Conservation (phyloP, 2,888 invertebrate genomes). For the Plebejus argus region DNA sequence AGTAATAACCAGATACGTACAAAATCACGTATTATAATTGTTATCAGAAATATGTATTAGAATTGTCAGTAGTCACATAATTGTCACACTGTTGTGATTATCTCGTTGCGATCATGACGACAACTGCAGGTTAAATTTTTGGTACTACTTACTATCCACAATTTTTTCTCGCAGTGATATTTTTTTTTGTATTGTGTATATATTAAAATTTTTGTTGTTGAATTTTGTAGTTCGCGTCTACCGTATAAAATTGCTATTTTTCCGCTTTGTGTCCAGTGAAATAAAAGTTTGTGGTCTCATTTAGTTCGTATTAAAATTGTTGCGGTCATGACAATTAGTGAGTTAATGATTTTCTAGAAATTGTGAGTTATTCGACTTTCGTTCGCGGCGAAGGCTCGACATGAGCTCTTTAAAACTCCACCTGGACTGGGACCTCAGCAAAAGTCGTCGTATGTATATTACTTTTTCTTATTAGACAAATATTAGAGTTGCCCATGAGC, state of each 20-base stretch:
- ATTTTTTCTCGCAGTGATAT: neutral
- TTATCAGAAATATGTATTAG: neutral
- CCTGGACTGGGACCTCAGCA: constrained; percentile 23
- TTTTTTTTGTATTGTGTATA: neutral
- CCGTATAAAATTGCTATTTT: neutral
- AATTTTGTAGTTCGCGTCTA: neutral
- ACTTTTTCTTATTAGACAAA: no score
- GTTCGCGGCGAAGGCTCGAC: neutral
- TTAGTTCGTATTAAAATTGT: neutral
- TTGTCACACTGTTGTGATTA: neutral
- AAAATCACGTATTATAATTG: neutral
- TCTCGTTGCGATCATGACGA: neutral
- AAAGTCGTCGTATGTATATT: neutral
- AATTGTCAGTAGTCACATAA: neutral
- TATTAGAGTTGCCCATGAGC: no score
- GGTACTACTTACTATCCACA: neutral
- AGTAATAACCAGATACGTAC: neutral
- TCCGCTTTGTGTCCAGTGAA: neutral
- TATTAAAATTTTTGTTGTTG: neutral
- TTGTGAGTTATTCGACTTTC: neutral
- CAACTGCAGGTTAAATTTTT: neutral
- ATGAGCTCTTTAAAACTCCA: constrained; percentile 4
- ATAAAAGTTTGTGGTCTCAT: neutral
- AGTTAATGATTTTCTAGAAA: constrained; percentile 10
- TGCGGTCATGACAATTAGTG: constrained; percentile 11